Evolutionary conservation across 37 sponge, comb jelly and placozoan genomes (phyloP), one percentile per base, ranked within the genome.

Genomic region (Aphrocallistes beatrix): DNA sequence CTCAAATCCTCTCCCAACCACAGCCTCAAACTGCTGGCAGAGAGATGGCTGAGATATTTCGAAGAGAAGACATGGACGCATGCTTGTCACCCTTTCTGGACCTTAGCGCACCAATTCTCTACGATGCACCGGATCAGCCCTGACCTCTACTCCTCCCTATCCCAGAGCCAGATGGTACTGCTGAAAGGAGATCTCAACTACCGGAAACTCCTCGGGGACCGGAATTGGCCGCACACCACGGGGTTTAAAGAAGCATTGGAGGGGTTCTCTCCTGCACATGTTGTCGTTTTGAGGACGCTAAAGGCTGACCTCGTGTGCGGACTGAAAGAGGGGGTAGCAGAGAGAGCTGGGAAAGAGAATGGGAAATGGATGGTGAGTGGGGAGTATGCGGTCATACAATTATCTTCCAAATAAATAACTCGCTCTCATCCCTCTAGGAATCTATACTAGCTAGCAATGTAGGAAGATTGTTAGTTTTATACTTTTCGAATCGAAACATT

Each of bases 181-280:
- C 90, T 99, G 88, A 99, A 99, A 69, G 99, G 99, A 30, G 99
- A 99, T 51, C 91, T 99, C 37, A 99, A 99, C 88, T 96, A 99
- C 60, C 91, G 99, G 36, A 99, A 99, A 85, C 91, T 99, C 36
- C 84, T 96, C 1, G 93, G 89, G 0, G 99, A 99, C 60, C 49
- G 99, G 36, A 90, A 88, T 47, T 99, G 99, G 99, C 84, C 92
- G 28, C 90, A 99, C 89, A 91, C 88, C 21, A 86, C 91, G 37
- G 49, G 83, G 28, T 96, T 99, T 37, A 81, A 83, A 37, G 81
- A 60, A 13, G 92, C 93, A 39, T 89, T 99, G 17, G 89, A 89
- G 48, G 93, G 93, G 16, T 99, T 99, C 83, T 36, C 83, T 30
- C 99, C 99, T 0, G 87, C 93, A 38, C 87, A 88, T 45, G 39